A percentile compares a stretch with the other conserved stretches of the same genome.
These are phyloP conservation scores for Myotis yumanensis DNA, from an alignment of 2,113 vertebrate genomes.

Conservation along the genomic window DNA sequence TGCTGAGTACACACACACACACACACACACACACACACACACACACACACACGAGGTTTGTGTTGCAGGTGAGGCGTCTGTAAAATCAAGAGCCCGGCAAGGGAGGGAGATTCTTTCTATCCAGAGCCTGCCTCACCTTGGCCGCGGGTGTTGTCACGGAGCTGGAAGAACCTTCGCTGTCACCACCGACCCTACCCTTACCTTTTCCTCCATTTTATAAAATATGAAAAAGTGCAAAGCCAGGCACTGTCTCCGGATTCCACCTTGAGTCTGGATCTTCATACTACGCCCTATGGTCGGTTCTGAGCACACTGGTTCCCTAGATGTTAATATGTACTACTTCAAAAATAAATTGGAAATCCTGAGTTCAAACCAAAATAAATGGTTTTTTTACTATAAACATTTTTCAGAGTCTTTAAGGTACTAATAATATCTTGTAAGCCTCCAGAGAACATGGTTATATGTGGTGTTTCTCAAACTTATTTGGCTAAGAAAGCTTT, in stretches of 20 bases:
- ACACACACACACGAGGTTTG: not conserved
- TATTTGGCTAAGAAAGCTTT: not conserved
- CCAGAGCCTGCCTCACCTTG: not conserved
- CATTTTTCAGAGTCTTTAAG: not conserved
- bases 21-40: too few relatives aligned
- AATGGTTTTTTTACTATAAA: not conserved
- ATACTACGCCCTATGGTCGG: not conserved
- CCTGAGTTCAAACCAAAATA: constrained; percentile 18
- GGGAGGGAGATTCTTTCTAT: not conserved
- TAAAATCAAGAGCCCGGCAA: not conserved
- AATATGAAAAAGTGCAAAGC: not conserved
- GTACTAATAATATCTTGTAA: not conserved
- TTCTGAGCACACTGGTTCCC: not conserved
- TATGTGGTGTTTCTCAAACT: not conserved
- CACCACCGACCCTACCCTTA: fast-evolving
- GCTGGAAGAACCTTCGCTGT: not conserved
- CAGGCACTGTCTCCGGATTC: not conserved
- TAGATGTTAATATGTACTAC: not conserved
- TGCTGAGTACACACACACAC: not conserved
- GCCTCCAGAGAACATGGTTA: not conserved
- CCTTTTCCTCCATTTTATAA: not conserved
- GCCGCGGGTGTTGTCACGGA: not conserved
- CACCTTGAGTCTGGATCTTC: not conserved
- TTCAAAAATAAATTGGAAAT: not conserved
- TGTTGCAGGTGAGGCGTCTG: not conserved